Percentiles rank a stretch among this genome's conserved stretches.
Conservation (phyloP, 2,888 invertebrate species). For the Pimpla rufipes region DNA sequence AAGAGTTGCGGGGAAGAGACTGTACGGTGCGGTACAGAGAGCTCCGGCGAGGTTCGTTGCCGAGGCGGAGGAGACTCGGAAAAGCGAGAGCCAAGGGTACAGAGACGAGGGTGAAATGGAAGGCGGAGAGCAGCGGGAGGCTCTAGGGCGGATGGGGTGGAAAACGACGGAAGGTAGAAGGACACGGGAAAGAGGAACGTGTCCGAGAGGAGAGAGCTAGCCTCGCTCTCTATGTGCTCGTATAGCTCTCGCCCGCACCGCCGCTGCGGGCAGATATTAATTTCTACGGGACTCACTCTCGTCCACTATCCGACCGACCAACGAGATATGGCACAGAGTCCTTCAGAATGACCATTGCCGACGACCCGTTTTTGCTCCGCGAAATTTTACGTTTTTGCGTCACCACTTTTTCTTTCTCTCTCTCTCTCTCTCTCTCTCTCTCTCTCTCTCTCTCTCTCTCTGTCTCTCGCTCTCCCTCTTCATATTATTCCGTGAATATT, state of each 20-base stretch:
- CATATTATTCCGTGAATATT: neutral
- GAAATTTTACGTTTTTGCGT: constrained; percentile 19
- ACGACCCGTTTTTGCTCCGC: constrained; percentile 27
- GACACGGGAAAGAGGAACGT: constrained; percentile 68
- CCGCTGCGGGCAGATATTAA: constrained; percentile 69
- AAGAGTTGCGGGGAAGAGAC: constrained; percentile 59
- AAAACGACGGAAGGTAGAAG: constrained; percentile 66
- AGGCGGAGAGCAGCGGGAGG: constrained; percentile 41
- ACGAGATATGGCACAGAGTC: constrained; percentile 53
- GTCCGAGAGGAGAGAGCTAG: constrained; percentile 61
- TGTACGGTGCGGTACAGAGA: constrained; percentile 60
- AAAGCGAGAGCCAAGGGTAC: constrained; percentile 58
- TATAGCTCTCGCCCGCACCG: constrained; percentile 52
- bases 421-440: too few relatives aligned
- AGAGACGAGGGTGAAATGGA: constrained; percentile 35
- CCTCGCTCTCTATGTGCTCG: constrained; percentile 52
- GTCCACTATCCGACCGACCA: constrained; percentile 46
- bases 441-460: too few relatives aligned
- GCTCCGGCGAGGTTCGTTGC: constrained; percentile 59
- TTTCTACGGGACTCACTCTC: constrained; percentile 63
- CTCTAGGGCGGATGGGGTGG: constrained; percentile 60
- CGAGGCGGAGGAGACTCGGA: constrained; percentile 54
- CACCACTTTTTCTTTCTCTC: neutral
- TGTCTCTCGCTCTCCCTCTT: neutral
- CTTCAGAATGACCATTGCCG: constrained; percentile 50